Percentiles rank a stretch among this genome's conserved stretches.
Evolutionary conservation across 2,797 vertebrate species (phyloP).

Genomic region (Sebastes goodei): DNA sequence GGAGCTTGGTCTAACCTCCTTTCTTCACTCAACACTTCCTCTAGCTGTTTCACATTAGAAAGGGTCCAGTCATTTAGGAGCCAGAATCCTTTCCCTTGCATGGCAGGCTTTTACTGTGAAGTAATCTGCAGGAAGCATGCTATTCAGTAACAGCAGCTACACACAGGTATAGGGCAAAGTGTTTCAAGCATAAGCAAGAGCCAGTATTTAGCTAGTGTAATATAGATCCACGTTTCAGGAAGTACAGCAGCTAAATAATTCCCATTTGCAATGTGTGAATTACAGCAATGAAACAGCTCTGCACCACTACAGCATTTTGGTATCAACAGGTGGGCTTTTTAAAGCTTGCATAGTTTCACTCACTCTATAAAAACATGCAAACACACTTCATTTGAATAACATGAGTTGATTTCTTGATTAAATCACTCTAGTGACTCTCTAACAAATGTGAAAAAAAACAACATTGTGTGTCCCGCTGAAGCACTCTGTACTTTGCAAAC

Average conservation of each 20-base stretch:
- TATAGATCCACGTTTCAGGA: neutral
- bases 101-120: neutral
- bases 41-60: neutral
- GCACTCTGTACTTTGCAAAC: slow-evolving; percentile 25
- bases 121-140: neutral
- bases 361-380: neutral
- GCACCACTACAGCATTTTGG: neutral
- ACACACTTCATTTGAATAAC: slow-evolving; percentile 22
- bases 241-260: neutral
- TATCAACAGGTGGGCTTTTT: neutral
- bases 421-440: slow-evolving; percentile 13
- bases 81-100: neutral
- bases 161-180: neutral
- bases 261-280: neutral
- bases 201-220: neutral
- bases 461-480: slow-evolving; percentile 4
- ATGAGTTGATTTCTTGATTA: slow-evolving; percentile 32
- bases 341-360: neutral
- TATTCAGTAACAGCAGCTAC: neutral
- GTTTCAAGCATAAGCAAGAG: neutral
- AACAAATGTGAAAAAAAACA: slow-evolving; percentile 23
- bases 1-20: too few species aligned
- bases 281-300: neutral
- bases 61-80: neutral
- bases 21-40: neutral